Evolutionary conservation across 2,797 vertebrate species (phyloP), one percentile per base, ranked within the genome.

Genomic region (Etheostoma perlongum): DNA sequence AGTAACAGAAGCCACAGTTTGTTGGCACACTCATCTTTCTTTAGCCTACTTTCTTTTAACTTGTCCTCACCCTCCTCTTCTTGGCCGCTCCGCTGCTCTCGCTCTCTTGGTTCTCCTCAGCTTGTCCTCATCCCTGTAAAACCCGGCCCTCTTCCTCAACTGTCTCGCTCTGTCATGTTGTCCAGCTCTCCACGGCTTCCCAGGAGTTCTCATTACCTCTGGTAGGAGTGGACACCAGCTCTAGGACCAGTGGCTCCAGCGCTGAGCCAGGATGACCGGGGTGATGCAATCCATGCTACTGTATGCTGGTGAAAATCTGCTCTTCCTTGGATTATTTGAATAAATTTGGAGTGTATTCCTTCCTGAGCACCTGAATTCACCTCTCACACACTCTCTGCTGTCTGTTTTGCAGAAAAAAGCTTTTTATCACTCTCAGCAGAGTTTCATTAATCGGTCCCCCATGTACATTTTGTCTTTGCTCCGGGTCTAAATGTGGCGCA

Each of bases 11-110:
- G 49, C 92, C 95, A 85, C 90, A 93, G 92, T 92, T 93, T 11
- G 87, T 93, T 21, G 95, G 94, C 88, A 95, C 93, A 80, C 94
- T 96, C 95, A 96, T 96, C 76, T 88, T 92, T 89, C 84, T 80
- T 76, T 76, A 71, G 84, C 79, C 76, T 81, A 72, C 76, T 87
- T 65, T 76, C 76, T 78, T 23, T 48, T 77, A 65, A 82, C 72
- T 75, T 54, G 58, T 83, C 83, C 84, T 93, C 90, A 88, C 84
- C 88, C 82, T 89, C 87, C 87, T 90, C 85, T 84, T 86, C 77
- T 80, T 4, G 67, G 69, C 15, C 33, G 78, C 79, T 89, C 83
- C 74, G 58, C 72, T 30, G 65, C 60, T 82, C 86, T 90, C 47
- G 78, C 79, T 78, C 87, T 83, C 63, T 84, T 74, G 81, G 76